Percentiles rank a stretch among this genome's conserved stretches.
These are phyloP conservation scores for Pterophyllum scalare DNA, from an alignment of 2,113 vertebrate genomes.

Conservation along the genomic window DNA sequence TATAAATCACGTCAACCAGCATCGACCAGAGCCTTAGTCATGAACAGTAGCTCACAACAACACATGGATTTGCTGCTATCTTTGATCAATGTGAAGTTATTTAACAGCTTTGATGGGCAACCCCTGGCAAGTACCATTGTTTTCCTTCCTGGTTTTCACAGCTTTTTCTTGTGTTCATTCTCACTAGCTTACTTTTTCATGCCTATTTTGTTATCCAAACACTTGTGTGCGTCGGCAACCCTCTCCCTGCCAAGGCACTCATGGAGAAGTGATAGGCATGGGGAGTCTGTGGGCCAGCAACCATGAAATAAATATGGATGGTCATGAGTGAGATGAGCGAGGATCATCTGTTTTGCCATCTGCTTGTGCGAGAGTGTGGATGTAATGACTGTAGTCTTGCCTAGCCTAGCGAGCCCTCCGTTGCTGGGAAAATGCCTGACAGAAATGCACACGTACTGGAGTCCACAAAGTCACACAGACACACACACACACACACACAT, in stretches of 20 bases:
- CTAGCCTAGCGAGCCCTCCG: conserved; percentile 70
- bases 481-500: conserved; percentile 30
- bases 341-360: conserved; percentile 87
- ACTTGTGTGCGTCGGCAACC: conserved; percentile 73
- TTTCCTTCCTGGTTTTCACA: conserved; percentile 65
- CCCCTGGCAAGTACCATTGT: conserved; percentile 54
- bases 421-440: conserved; percentile 56
- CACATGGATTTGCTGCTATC: conserved; percentile 82
- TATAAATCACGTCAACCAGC: conserved; percentile 80
- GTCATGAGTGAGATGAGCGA: conserved; percentile 82
- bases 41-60: conserved; percentile 81
- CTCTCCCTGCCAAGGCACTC: conserved; percentile 73
- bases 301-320: conserved; percentile 87
- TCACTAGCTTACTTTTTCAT: conserved; percentile 71
- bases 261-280: conserved; percentile 76
- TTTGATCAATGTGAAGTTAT: conserved; percentile 83
- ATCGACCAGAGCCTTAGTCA: conserved; percentile 79
- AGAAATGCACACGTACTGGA: conserved; percentile 48
- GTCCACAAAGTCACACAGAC: conserved; percentile 28
- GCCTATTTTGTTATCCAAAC: conserved; percentile 76
- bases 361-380: conserved; percentile 78
- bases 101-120: conserved; percentile 74
- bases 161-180: conserved; percentile 48
- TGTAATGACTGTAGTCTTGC: conserved; percentile 78
- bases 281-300: conserved; percentile 80